A percentile compares a stretch with the other conserved stretches of the same genome.
Conservation (phyloP, 2,797 vertebrate species). For the Emys orbicularis region DNA sequence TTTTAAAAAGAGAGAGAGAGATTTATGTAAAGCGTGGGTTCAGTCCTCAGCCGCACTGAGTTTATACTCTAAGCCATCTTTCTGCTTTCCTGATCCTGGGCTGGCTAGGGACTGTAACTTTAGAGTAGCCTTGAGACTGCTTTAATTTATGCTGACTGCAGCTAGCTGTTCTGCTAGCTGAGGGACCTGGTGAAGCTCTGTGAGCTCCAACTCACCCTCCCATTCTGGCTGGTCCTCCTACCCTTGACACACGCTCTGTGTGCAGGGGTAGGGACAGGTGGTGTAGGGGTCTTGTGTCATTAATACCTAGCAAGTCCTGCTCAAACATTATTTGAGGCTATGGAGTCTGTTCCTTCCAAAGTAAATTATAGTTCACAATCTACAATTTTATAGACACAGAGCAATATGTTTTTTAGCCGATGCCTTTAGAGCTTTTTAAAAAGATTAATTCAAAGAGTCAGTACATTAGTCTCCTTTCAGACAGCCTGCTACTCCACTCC, state of each 20-base stretch:
- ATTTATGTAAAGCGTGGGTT: neutral
- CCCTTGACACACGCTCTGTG: neutral
- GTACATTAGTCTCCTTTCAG: neutral
- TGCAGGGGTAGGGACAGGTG: neutral
- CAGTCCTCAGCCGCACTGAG: neutral
- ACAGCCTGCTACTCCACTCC: neutral
- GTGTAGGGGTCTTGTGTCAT: neutral
- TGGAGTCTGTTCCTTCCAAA: neutral
- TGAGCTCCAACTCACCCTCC: neutral
- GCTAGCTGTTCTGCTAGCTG: neutral
- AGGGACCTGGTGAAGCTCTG: neutral
- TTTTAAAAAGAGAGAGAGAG: neutral
- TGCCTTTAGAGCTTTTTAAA: neutral
- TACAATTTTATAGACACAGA: neutral
- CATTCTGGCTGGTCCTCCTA: neutral
- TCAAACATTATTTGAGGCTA: neutral
- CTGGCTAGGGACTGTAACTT: neutral
- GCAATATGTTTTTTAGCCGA: neutral
- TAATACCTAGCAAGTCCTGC: neutral
- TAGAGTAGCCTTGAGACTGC: neutral
- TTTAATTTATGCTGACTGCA: neutral
- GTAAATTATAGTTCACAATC: neutral
- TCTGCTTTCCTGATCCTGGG: neutral
- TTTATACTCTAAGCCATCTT: neutral
- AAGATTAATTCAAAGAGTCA: neutral